Percentiles rank a stretch among this genome's conserved stretches.
phyloP scores from a whole-genome alignment of 2,113 vertebrate species.

The Microtus ochrogaster region DNA sequence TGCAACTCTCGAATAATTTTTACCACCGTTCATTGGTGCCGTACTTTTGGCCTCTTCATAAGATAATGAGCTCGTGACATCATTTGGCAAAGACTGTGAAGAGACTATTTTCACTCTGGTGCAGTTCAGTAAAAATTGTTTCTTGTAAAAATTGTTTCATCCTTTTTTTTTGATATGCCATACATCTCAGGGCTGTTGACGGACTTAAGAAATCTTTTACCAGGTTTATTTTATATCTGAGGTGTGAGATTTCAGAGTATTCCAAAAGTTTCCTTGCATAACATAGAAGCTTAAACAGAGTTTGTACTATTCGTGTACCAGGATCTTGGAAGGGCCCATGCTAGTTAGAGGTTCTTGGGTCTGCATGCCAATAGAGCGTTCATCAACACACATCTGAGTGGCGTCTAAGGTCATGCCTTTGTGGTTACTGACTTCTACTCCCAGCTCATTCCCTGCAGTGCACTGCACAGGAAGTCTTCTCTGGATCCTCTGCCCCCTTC shows the following conservation, averaged over 20 bases:
- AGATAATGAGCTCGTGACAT: background rate
- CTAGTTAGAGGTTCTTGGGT: background rate
- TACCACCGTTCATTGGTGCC: background rate
- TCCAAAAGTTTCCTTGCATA: background rate
- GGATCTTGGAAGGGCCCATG: background rate
- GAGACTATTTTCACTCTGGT: background rate
- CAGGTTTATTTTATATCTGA: background rate
- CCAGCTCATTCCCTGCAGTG: rapidly evolving
- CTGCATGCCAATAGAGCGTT: background rate
- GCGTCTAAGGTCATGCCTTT: background rate
- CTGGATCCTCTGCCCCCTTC: background rate
- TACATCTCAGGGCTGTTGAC: background rate
- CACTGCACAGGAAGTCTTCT: background rate
- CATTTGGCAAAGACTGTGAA: constrained; percentile 10
- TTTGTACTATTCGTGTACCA: background rate
- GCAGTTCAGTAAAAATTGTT: background rate
- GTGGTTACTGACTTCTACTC: background rate
- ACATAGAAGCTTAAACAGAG: background rate
- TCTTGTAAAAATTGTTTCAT: background rate
- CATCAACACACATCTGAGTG: background rate
- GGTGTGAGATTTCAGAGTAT: background rate
- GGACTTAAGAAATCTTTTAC: constrained; percentile 11
- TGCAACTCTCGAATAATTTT: background rate
- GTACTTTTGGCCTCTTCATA: background rate
- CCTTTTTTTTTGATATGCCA: background rate